phyloP scores from a whole-genome alignment of 2,797 vertebrate genomes.

The Cossypha polioptera region DNA sequence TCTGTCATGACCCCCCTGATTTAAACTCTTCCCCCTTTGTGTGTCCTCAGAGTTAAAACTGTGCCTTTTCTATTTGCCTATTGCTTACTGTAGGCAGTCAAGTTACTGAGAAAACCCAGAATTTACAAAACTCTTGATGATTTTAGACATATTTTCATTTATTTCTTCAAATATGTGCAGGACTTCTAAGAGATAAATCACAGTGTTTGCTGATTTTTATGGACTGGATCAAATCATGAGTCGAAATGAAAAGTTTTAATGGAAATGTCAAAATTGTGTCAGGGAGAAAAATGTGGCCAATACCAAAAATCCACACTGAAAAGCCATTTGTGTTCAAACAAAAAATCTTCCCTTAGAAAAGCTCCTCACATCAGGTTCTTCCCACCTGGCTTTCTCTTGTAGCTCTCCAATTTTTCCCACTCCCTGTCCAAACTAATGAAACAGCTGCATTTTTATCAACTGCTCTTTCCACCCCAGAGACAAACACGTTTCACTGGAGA shows the following conservation, averaged over 20 bases:
- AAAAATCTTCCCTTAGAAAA: neutral
- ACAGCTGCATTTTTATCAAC: slow-evolving; percentile 9
- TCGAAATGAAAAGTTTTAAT: neutral
- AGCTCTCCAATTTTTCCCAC: neutral
- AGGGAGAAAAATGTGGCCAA: neutral
- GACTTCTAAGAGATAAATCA: neutral
- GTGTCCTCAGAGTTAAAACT: neutral
- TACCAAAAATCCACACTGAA: neutral
- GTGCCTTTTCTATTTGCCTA: rapidly evolving
- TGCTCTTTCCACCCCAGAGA: neutral
- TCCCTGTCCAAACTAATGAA: slow-evolving; percentile 3
- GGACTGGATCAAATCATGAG: neutral
- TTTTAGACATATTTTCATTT: neutral
- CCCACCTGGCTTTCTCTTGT: neutral
- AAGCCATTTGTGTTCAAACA: neutral
- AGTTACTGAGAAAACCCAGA: neutral
- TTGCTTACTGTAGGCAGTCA: neutral
- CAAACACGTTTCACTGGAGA: neutral
- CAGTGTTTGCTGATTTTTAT: neutral
- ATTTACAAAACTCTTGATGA: neutral
- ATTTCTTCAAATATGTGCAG: neutral
- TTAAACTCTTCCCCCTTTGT: neutral
- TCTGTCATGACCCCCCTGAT: neutral
- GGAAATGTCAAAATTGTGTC: neutral
- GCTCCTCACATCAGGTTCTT: neutral